Base-by-base conservation (phyloP, 1,140 invertebrate species). In the Brachionus koreanus region DNA sequence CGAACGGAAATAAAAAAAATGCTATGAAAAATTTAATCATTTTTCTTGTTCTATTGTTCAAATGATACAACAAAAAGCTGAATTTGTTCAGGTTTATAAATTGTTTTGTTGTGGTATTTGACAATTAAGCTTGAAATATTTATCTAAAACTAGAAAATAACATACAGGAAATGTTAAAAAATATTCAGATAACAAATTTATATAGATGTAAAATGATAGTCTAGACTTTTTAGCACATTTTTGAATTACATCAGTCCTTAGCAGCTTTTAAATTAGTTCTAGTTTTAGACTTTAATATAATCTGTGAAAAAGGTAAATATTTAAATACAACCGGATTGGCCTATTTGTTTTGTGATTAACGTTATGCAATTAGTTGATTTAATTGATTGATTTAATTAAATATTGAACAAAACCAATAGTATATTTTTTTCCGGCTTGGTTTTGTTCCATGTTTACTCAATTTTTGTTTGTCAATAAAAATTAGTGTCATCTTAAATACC, bases 281-380 rank as follows among this genome's bases (percentile, higher is more conserved):
- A 57, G 49, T 57, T 57, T 19, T 19, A 23, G 49, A 19, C 19
- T 57, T 49, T 57, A 19, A 57, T 57, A 57, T 57, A 57, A 57
- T 57, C 49, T 57, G 49, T 57, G 49, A 57, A 57, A 57, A 57
- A 57, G 49, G 49, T 57, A 57, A 57, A 57, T 57, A 57, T 57
- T 57, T 57, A 7, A 19, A 19, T 19, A 29, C 29, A 29, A 29
- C 29, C 29, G 29, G 2, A 57, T 57, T 57, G 49, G 49, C 19
- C 49, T 57, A 57, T 57, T 57, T 57, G 19, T 57, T 57, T 7
- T 57, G 19, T 19, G 49, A 57, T 57, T 57, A 57, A n/a, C n/a
- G 19, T 57, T 57, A 57, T 57, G 49, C 19, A 57, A 57, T 57
- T 23, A 57, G 49, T 57, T 23, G 19, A 7, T 57, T 57, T 23